Evolutionary conservation across 2,113 vertebrate species (phyloP).

Genomic region (Syrmaticus mikado): DNA sequence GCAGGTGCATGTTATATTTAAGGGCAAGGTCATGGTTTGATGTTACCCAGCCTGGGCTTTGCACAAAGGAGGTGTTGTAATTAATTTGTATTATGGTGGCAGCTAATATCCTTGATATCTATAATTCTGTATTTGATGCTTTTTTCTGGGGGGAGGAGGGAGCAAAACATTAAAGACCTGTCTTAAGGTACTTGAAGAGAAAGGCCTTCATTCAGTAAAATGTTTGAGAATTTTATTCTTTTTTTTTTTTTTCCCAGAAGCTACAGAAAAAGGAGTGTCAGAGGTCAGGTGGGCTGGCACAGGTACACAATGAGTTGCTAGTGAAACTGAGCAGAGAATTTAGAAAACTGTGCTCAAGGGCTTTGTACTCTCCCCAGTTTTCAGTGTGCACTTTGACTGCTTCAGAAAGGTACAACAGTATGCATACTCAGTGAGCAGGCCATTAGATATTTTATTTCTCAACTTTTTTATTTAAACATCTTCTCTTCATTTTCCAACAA

Average conservation of each 20-base stretch:
- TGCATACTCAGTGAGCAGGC: neutral
- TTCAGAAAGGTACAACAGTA: neutral
- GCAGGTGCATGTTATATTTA: neutral
- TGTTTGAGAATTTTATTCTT: no score
- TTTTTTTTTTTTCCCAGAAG: neutral
- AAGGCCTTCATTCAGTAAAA: neutral
- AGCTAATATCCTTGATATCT: neutral
- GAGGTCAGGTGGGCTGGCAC: neutral
- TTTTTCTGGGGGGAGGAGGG: neutral
- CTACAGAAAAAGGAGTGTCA: neutral
- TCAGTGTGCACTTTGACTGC: neutral
- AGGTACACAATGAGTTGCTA: neutral
- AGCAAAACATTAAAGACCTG: neutral
- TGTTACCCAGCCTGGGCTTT: neutral
- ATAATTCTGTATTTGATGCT: neutral
- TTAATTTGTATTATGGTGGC: neutral
- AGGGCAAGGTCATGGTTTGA: neutral
- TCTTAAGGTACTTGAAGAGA: neutral
- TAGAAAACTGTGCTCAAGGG: neutral
- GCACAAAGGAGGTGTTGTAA: neutral
- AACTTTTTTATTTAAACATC: neutral
- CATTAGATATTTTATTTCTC: neutral
- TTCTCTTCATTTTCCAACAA: neutral
- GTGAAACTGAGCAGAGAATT: neutral
- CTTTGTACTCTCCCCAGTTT: no score